A percentile compares a stretch with the other conserved stretches of the same genome.
Evolutionary conservation across 2,113 vertebrate species (phyloP).

Genomic region (Tenrec ecaudatus): DNA sequence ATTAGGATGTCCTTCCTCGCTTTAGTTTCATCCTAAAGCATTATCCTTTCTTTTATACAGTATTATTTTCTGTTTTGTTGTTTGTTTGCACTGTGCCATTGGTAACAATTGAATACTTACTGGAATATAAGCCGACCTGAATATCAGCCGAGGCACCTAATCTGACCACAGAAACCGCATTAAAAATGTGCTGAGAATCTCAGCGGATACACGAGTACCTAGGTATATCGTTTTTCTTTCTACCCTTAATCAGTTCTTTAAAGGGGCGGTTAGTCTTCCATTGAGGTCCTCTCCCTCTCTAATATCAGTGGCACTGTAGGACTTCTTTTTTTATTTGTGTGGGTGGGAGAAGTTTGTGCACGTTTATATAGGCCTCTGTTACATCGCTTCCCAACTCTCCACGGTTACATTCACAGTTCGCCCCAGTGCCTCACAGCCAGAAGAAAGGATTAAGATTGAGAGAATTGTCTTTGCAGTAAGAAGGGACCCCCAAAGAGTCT

Average conservation of each 20-base stretch:
- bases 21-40: constrained; percentile 30
- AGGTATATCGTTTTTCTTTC: too few relatives aligned
- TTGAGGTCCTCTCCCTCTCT: constrained; percentile 13
- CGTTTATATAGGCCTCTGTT: not conserved
- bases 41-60: not conserved
- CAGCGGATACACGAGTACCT: too few relatives aligned
- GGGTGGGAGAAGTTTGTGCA: not conserved
- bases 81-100: too few relatives aligned
- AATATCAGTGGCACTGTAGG: not conserved
- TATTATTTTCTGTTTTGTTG: not conserved
- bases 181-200: too few relatives aligned
- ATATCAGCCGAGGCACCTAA: too few relatives aligned
- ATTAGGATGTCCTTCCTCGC: constrained; percentile 3
- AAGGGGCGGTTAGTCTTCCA: not conserved
- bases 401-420: constrained; percentile 51
- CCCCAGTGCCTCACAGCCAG: constrained; percentile 15
- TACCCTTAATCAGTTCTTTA: too few relatives aligned
- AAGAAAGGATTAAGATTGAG: constrained; percentile 39
- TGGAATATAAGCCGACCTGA: too few relatives aligned
- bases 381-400: not conserved
- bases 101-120: too few relatives aligned
- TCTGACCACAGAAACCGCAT: too few relatives aligned
- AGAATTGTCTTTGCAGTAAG: constrained; percentile 57
- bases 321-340: not conserved
- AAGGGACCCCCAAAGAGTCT: constrained; percentile 43